Conservation (phyloP, 2,888 invertebrate species). For the Branchellion lobata region DNA sequence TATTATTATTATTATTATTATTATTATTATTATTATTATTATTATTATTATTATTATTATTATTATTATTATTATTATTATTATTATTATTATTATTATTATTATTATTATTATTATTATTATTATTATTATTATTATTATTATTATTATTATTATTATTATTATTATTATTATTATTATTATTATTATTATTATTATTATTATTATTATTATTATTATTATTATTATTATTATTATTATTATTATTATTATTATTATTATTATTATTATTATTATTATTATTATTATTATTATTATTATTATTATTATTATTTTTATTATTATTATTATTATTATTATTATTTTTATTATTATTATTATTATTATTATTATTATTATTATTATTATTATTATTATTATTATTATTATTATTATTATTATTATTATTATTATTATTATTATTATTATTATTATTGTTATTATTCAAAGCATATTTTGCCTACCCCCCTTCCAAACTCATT, state of each 20-base stretch:
- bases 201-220: not conserved
- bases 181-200: conserved; percentile 35
- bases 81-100: not conserved
- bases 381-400: conserved; percentile 28
- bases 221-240: conserved; percentile 12
- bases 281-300: conserved; percentile 5
- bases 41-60: not conserved
- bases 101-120: conserved; percentile 13
- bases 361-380: conserved; percentile 5
- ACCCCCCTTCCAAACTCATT: no score
- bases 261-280: not conserved
- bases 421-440: conserved; percentile 29
- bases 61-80: not conserved
- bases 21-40: not conserved
- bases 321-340: not conserved
- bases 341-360: conserved; percentile 1
- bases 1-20: not conserved
- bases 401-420: conserved; percentile 15
- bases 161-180: conserved; percentile 8
- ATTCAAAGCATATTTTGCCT: not conserved
- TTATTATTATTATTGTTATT: conserved; percentile 13
- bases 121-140: not conserved
- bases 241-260: conserved; percentile 36
- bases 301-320: not conserved
- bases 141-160: not conserved